phyloP scores from a whole-genome alignment of 2,888 invertebrate genomes.

The Trissonchulus latispiculum region DNA sequence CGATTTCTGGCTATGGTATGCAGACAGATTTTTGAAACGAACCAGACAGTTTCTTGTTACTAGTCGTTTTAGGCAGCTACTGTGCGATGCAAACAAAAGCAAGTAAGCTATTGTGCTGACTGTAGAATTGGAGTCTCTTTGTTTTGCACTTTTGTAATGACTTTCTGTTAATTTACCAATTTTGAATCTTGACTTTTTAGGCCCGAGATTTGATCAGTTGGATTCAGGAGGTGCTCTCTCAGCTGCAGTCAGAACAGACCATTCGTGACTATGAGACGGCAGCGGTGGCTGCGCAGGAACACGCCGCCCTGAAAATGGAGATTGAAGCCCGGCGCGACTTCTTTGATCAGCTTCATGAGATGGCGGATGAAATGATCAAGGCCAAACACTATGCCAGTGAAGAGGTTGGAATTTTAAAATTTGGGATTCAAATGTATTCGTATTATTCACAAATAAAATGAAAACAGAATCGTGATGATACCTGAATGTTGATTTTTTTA shows the following conservation, averaged over 20 bases:
- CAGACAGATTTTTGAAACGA: too few relatives aligned
- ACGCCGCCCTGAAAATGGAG: slow-evolving; percentile 67
- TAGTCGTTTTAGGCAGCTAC: too few relatives aligned
- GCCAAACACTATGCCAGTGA: slow-evolving; percentile 65
- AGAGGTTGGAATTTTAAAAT: too few relatives aligned
- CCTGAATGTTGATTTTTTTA: too few relatives aligned
- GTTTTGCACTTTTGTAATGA: too few relatives aligned
- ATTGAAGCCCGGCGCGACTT: slow-evolving; percentile 77
- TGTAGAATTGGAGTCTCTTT: too few relatives aligned
- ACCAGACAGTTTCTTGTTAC: too few relatives aligned
- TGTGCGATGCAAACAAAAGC: too few relatives aligned
- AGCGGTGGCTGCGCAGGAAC: slow-evolving; percentile 64
- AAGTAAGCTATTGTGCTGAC: too few relatives aligned
- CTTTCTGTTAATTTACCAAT: slow-evolving; percentile 9
- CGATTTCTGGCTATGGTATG: slow-evolving; percentile 67
- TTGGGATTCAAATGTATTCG: too few relatives aligned
- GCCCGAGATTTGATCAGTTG: slow-evolving; percentile 77
- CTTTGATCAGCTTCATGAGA: slow-evolving; percentile 62
- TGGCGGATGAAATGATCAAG: slow-evolving; percentile 71
- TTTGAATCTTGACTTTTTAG: slow-evolving; percentile 47
- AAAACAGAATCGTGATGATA: too few relatives aligned
- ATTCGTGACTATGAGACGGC: slow-evolving; percentile 53
- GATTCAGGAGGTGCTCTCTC: slow-evolving; percentile 66
- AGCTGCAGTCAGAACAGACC: slow-evolving; percentile 67
- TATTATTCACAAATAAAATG: too few relatives aligned